A percentile compares a stretch with the other conserved stretches of the same genome.
Evolutionary conservation across 1,140 invertebrate species (phyloP).

Genomic region (Drosophila bocki): DNA sequence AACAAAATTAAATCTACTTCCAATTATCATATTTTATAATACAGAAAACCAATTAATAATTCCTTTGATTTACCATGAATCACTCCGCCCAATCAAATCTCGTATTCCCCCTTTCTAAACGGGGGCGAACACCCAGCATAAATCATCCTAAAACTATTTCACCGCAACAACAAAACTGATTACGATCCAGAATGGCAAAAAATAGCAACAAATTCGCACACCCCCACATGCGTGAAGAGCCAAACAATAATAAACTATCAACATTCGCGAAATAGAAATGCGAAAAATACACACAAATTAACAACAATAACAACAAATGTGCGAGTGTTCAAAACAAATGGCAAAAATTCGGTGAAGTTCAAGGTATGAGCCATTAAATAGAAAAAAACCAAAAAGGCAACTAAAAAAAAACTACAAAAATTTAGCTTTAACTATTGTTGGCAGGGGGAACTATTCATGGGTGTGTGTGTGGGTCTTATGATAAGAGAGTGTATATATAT

Average conservation of each 20-base stretch:
- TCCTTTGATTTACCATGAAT: conserved; percentile 5
- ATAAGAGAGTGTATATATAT: conserved; percentile 27
- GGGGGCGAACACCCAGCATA: conserved; percentile 17
- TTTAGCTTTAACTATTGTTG: conserved; percentile 42
- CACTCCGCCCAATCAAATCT: conserved; percentile 19
- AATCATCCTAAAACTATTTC: conserved; percentile 51
- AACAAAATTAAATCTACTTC: not conserved
- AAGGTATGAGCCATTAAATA: conserved; percentile 78
- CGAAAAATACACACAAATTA: conserved; percentile 58
- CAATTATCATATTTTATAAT: not conserved
- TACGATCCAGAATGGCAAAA: conserved; percentile 27
- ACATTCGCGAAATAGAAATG: conserved; percentile 69
- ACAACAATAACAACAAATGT: conserved; percentile 49
- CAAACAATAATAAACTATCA: conserved; percentile 58
- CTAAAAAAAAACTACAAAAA: conserved; percentile 28
- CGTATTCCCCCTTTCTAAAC: conserved; percentile 31
- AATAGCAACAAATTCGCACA: conserved; percentile 53
- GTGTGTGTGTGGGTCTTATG: conserved; percentile 15
- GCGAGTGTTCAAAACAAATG: conserved; percentile 80
- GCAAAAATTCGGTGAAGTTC: conserved; percentile 84
- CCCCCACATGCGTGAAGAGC: conserved; percentile 27
- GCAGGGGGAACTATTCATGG: conserved; percentile 6
- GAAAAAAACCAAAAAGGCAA: conserved; percentile 37
- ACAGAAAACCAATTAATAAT: not conserved
- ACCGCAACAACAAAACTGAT: conserved; percentile 36